Evolutionary conservation across 2,113 vertebrate genomes (phyloP).

Genomic region (Misgurnus mizolepis): DNA sequence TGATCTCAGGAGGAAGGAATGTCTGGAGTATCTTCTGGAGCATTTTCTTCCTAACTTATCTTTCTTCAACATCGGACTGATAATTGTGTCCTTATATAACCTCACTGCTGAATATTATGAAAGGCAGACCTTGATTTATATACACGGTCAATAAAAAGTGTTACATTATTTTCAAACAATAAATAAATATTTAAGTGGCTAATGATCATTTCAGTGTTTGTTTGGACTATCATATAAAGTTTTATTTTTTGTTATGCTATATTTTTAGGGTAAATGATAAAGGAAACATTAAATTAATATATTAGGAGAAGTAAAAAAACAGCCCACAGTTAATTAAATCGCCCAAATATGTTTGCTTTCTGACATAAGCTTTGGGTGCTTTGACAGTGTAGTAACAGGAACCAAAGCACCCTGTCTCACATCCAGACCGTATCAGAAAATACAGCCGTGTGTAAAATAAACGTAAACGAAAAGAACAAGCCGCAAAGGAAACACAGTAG

Average conservation of each 20-base stretch:
- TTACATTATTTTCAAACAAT: neutral
- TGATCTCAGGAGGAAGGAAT: constrained; percentile 11
- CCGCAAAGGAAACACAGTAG: constrained; percentile 5
- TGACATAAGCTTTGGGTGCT: too few relatives aligned
- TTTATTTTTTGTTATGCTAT: too few relatives aligned
- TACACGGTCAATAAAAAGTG: neutral
- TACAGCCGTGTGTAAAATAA: neutral
- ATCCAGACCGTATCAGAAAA: neutral
- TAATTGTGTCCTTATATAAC: neutral
- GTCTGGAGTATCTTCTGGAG: neutral
- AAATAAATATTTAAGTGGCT: too few relatives aligned
- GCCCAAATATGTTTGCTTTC: too few relatives aligned
- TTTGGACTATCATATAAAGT: too few relatives aligned
- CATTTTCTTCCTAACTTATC: neutral
- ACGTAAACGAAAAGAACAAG: constrained; percentile 6
- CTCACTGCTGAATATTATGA: constrained; percentile 3
- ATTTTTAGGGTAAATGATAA: too few relatives aligned
- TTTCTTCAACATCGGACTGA: neutral
- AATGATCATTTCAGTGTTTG: too few relatives aligned
- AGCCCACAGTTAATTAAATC: too few relatives aligned
- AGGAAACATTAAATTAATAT: too few relatives aligned
- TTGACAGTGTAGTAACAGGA: too few relatives aligned
- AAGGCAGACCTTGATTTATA: neutral
- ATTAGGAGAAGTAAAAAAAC: too few relatives aligned
- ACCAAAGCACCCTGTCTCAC: neutral